A percentile compares a stretch with the other conserved stretches of the same genome.
These are phyloP conservation scores for Stichopus horrens DNA, from an alignment of 53 echinoderm and acorn worm genomes.

Conservation along the genomic window DNA sequence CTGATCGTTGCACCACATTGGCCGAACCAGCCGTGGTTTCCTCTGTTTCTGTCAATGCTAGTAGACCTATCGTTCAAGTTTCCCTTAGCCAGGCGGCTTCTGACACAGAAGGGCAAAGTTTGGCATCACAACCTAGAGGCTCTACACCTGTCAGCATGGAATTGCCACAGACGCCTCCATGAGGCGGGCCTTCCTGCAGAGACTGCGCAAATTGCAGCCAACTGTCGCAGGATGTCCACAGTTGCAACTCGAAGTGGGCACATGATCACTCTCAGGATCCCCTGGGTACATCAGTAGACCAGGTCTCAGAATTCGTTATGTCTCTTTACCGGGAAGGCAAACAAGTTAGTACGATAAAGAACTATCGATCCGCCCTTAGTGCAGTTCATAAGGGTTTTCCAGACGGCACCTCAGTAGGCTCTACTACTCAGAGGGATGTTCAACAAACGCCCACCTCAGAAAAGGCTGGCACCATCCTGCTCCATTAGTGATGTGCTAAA, in stretches of 20 bases:
- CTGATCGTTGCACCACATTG: constrained; percentile 30
- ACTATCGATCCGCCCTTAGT: constrained; percentile 12
- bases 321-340: background rate
- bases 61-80: constrained; percentile 12
- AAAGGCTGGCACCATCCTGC: constrained; percentile 17
- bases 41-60: constrained; percentile 18
- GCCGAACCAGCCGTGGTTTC: constrained; percentile 50
- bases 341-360: background rate
- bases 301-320: constrained; percentile 3
- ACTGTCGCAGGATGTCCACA: constrained; percentile 31
- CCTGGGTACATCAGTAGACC: background rate
- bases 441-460: background rate
- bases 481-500: background rate
- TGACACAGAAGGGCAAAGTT: background rate
- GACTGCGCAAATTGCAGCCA: constrained; percentile 18
- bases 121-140: background rate
- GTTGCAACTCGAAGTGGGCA: constrained; percentile 17
- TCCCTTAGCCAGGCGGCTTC: constrained; percentile 9
- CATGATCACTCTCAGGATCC: background rate
- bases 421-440: constrained; percentile 35
- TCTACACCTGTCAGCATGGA: constrained; percentile 40
- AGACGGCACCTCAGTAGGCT: background rate
- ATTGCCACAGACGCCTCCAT: background rate
- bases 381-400: constrained; percentile 23
- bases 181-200: constrained; percentile 44